Percentiles rank a stretch among this genome's conserved stretches.
Evolutionary conservation across 2,113 vertebrate genomes (phyloP).

Genomic region (Crotophaga sulcirostris): DNA sequence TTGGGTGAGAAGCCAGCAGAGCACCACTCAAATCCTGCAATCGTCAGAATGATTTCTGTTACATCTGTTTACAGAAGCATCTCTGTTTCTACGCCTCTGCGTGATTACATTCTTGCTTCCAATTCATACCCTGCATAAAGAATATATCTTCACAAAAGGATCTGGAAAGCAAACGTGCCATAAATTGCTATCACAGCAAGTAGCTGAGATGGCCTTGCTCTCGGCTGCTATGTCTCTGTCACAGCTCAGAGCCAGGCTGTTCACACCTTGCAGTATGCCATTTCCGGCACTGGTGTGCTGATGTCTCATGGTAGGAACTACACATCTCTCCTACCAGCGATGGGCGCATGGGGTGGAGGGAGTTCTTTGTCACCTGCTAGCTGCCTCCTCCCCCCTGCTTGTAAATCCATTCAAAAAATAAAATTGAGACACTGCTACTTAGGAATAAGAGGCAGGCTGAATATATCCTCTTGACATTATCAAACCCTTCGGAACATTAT

Average conservation of each 20-base stretch:
- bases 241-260: neutral
- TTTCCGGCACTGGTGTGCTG: neutral
- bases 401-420: neutral
- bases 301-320: neutral
- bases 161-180: neutral
- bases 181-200: neutral
- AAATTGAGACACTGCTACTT: neutral
- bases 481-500: neutral
- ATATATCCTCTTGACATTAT: neutral
- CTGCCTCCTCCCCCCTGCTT: neutral
- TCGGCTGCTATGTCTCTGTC: neutral
- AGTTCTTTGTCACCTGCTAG: neutral
- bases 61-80: neutral
- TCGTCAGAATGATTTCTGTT: neutral
- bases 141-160: neutral
- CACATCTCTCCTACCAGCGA: neutral
- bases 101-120: fast-evolving
- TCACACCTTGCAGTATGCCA: neutral
- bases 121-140: fast-evolving
- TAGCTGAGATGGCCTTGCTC: neutral
- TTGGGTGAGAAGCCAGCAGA: neutral
- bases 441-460: neutral
- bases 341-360: fast-evolving
- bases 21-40: neutral
- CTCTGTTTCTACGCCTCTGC: fast-evolving